Percentiles rank a stretch among this genome's conserved stretches.
phyloP scores from a whole-genome alignment of 1,140 invertebrate genomes.

The silkworm (Bombyx mori) region ASM3026992v2 NC_085114.1:629501-630000 shows the following conservation, averaged over 20 bases:
- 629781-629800: background rate
- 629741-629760: slow-evolving; percentile 6
- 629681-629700: too few relatives aligned
- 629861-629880: background rate
- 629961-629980: background rate
- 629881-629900: slow-evolving; percentile 4
- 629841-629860: background rate
- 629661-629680: too few relatives aligned
- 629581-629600: too few relatives aligned
- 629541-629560: too few relatives aligned
- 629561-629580: too few relatives aligned
- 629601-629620: too few relatives aligned
- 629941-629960: slow-evolving; percentile 13
- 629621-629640: too few relatives aligned
- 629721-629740: background rate
- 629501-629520: too few relatives aligned
- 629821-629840: background rate
- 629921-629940: slow-evolving; percentile 10
- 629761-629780: slow-evolving; percentile 7
- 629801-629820: background rate
- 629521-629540: too few relatives aligned
- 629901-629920: slow-evolving; percentile 9
- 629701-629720: too few relatives aligned
- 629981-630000: too few relatives aligned
- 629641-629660: too few relatives aligned